Percentiles rank a stretch among this genome's conserved stretches.
Conservation (phyloP, 2,888 invertebrate species). For the Pristionchus japonicus region DNA sequence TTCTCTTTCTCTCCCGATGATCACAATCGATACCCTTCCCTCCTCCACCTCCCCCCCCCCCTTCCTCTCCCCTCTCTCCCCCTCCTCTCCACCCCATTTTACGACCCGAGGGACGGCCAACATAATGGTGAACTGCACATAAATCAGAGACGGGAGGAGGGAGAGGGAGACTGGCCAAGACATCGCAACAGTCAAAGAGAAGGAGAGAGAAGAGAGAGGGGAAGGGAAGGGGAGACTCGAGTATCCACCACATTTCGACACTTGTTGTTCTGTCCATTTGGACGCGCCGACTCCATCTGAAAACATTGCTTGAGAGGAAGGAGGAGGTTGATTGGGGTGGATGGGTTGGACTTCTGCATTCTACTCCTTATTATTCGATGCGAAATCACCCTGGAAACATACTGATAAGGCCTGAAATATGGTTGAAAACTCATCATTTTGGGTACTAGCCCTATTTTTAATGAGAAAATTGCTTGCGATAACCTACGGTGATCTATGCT, state of each 20-base stretch:
- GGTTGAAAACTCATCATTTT: no score
- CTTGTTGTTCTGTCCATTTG: constrained; percentile 7
- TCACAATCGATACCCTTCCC: constrained; percentile 30
- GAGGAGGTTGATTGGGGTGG: not conserved
- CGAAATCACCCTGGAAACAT: not conserved
- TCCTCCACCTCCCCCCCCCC: not conserved
- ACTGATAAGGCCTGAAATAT: not conserved
- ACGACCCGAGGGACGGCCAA: constrained; percentile 43
- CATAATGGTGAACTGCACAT: constrained; percentile 45
- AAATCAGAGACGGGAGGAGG: constrained; percentile 28
- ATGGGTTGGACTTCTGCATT: not conserved
- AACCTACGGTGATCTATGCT: not conserved
- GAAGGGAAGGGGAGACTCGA: constrained; percentile 29
- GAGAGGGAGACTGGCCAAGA: not conserved
- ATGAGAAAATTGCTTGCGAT: no score
- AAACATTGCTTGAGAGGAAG: not conserved
- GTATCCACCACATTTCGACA: constrained; percentile 36
- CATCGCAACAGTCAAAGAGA: constrained; percentile 16
- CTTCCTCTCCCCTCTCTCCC: not conserved
- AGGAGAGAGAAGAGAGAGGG: not conserved
- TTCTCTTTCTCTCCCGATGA: not conserved
- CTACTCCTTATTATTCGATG: not conserved
- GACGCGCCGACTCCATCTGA: not conserved
- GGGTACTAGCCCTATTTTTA: no score
- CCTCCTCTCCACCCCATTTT: constrained; percentile 24